These are phyloP conservation scores for Caenorhabditis macrosperma DNA, from an alignment of 2,888 invertebrate genomes.

Conservation along the genomic window DNA sequence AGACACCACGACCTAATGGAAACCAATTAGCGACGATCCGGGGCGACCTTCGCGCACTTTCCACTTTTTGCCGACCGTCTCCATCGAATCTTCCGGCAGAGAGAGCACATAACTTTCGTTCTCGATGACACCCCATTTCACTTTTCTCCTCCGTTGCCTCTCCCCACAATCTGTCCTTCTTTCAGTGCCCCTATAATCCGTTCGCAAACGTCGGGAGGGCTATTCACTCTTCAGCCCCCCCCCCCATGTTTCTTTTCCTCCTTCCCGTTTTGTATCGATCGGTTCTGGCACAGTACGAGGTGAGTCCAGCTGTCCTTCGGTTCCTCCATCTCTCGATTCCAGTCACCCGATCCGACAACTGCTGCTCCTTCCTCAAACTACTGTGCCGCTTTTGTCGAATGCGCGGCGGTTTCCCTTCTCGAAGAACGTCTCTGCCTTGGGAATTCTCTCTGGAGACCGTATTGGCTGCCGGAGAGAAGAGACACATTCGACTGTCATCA, in stretches of 20 bases:
- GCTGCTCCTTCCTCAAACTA: constrained; percentile 31
- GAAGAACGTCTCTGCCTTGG: constrained; percentile 71
- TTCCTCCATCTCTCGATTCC: neutral
- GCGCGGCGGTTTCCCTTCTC: constrained; percentile 65
- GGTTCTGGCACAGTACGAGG: constrained; percentile 31
- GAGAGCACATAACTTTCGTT: constrained; percentile 17
- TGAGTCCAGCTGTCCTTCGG: neutral
- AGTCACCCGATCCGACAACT: constrained; percentile 20
- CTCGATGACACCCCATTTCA: constrained; percentile 27
- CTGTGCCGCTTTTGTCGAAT: constrained; percentile 67
- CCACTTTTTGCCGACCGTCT: too few relatives aligned
- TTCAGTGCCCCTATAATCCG: constrained; percentile 44
- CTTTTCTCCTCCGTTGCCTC: neutral
- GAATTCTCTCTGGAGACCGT: constrained; percentile 67
- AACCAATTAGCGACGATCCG: constrained; percentile 16
- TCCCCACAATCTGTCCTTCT: constrained; percentile 8
- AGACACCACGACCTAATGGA: constrained; percentile 11
- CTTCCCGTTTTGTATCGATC: constrained; percentile 32
- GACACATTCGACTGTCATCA: constrained; percentile 68
- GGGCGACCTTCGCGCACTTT: constrained; percentile 20
- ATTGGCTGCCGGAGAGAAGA: constrained; percentile 66
- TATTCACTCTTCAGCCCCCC: constrained; percentile 7
- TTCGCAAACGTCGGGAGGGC: constrained; percentile 14
- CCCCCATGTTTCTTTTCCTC: constrained; percentile 44
- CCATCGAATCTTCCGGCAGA: neutral